These are phyloP conservation scores for Abscondita cerata DNA, from an alignment of 2,888 invertebrate genomes.

Conservation along the genomic window DNA sequence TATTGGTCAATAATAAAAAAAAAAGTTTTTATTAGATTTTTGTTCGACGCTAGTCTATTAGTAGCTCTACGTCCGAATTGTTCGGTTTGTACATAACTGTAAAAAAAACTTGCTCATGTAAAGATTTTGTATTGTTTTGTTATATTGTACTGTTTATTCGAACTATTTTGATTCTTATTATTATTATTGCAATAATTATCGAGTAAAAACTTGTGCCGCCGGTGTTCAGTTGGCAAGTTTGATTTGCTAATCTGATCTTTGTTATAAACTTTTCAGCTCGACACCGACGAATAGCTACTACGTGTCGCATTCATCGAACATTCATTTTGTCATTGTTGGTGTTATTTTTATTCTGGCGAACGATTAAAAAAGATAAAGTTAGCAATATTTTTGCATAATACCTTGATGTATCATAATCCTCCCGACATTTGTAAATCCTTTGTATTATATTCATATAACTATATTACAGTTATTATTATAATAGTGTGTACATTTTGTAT, in stretches of 20 bases:
- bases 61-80: slow-evolving; percentile 37
- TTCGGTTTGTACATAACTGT: slow-evolving; percentile 55
- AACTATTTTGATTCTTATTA: slow-evolving; percentile 35
- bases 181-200: slow-evolving; percentile 32
- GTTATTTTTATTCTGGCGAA: slow-evolving; percentile 55
- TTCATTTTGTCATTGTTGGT: slow-evolving; percentile 51
- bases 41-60: slow-evolving; percentile 32
- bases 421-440: slow-evolving; percentile 56
- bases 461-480: slow-evolving; percentile 65
- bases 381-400: slow-evolving; percentile 63
- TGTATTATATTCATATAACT: slow-evolving; percentile 62
- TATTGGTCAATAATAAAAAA: slow-evolving; percentile 45
- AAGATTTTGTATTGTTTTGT: slow-evolving; percentile 56
- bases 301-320: slow-evolving; percentile 1
- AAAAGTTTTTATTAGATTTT: slow-evolving; percentile 42
- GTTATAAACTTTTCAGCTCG: slow-evolving; percentile 21
- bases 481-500: slow-evolving; percentile 79
- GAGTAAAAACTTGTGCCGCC: slow-evolving; percentile 16
- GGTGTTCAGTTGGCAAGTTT: slow-evolving; percentile 19
- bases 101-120: slow-evolving; percentile 60
- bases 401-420: slow-evolving; percentile 58
- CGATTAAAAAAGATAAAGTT: slow-evolving; percentile 57
- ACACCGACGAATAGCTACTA: slow-evolving; percentile 13
- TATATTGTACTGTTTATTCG: slow-evolving; percentile 54
- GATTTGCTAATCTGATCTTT: slow-evolving; percentile 16